phyloP scores from a whole-genome alignment of 2,888 invertebrate species.

The Phoenoteleia sp. region DNA sequence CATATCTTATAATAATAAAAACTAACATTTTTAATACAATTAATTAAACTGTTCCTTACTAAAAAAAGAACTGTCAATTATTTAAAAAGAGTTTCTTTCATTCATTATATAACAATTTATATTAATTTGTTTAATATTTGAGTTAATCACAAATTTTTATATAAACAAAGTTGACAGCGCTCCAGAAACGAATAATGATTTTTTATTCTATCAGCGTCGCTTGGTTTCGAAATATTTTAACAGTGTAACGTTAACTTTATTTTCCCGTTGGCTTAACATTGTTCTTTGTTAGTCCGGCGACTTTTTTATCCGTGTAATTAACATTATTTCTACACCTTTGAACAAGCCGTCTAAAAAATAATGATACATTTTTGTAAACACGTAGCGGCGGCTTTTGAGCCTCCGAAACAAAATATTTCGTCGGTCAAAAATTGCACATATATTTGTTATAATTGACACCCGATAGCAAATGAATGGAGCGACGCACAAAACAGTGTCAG shows the following conservation, averaged over 20 bases:
- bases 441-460: conserved; percentile 37
- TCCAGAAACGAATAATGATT: no score
- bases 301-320: conserved; percentile 33
- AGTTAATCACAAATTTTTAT: no score
- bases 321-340: conserved; percentile 16
- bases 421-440: background rate
- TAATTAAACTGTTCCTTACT: no score
- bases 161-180: no score
- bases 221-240: conserved; percentile 32
- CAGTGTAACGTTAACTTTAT: conserved; percentile 40
- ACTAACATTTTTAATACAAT: no score
- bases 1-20: no score
- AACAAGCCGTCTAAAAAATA: no score
- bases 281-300: conserved; percentile 35
- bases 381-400: background rate
- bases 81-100: no score
- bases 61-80: no score
- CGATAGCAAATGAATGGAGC: conserved; percentile 31
- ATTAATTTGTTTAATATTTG: no score
- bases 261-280: conserved; percentile 36
- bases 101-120: no score
- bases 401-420: conserved; percentile 8
- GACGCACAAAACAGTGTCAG: conserved; percentile 38
- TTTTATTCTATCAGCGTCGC: conserved; percentile 3
- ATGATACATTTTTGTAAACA: background rate